Conservation (phyloP, 35 echinoderm and acorn worm genomes). For the Apostichopus californicus region DNA sequence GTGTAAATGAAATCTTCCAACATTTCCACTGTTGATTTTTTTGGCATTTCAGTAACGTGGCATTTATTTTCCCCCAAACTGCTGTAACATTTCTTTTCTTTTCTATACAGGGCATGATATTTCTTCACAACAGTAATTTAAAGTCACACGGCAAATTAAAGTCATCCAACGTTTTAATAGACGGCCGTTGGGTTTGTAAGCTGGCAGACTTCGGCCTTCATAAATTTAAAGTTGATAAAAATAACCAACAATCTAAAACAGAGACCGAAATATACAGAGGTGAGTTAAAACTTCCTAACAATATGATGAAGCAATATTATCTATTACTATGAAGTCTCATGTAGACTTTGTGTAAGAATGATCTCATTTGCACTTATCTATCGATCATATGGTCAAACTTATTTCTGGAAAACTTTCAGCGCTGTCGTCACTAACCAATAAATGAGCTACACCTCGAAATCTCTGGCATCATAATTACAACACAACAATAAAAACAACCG, state of each 20-base stretch:
- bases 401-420: too few relatives aligned
- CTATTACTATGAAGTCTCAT: neutral
- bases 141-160: conserved; percentile 65
- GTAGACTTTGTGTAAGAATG: neutral
- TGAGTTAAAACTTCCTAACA: conserved; percentile 18
- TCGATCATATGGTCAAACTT: too few relatives aligned
- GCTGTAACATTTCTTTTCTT: neutral
- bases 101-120: conserved; percentile 52
- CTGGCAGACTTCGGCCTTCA: conserved; percentile 55
- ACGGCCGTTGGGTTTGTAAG: conserved; percentile 62
- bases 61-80: neutral
- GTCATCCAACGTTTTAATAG: conserved; percentile 65
- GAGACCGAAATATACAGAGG: conserved; percentile 75
- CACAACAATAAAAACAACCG: too few relatives aligned
- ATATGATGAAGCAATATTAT: neutral
- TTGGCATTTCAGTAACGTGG: neutral
- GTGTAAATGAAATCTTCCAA: too few relatives aligned
- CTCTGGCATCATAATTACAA: too few relatives aligned
- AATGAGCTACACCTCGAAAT: too few relatives aligned
- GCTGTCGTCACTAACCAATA: too few relatives aligned
- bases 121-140: conserved; percentile 52
- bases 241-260: conserved; percentile 46
- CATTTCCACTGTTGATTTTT: neutral
- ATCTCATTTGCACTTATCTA: neutral
- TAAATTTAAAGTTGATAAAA: conserved; percentile 30